phyloP scores from a whole-genome alignment of 2,888 invertebrate genomes.

The Margaritifera margaritifera region DNA sequence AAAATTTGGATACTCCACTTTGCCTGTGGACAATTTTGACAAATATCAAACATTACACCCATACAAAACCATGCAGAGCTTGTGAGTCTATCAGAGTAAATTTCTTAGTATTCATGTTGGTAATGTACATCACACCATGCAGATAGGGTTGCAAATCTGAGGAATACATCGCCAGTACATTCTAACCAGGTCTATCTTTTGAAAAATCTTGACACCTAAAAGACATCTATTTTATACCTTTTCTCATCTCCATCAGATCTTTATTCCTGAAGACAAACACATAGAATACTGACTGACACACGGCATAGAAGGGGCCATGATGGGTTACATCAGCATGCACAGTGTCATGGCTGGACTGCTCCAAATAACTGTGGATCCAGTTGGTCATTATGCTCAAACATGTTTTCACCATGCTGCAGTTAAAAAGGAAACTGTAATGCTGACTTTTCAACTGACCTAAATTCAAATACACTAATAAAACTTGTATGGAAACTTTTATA shows the following conservation, averaged over 20 bases:
- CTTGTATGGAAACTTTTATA: not conserved
- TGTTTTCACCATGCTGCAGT: slow-evolving; percentile 75
- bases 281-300: slow-evolving; percentile 95
- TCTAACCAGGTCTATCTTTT: too few species aligned
- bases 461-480: not conserved
- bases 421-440: slow-evolving; percentile 73
- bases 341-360: slow-evolving; percentile 72
- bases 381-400: slow-evolving; percentile 82
- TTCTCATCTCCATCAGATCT: slow-evolving; percentile 84
- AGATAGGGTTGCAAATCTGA: too few species aligned
- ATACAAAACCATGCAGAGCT: too few species aligned
- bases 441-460: not conserved
- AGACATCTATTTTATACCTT: slow-evolving; percentile 75
- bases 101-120: too few species aligned
- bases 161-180: too few species aligned
- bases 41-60: too few species aligned
- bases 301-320: slow-evolving; percentile 91
- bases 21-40: too few species aligned
- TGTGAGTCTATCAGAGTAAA: too few species aligned
- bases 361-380: slow-evolving; percentile 90
- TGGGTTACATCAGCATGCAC: slow-evolving; percentile 79
- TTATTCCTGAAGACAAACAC: slow-evolving; percentile 91
- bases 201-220: too few species aligned
- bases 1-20: too few species aligned
- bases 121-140: too few species aligned